A percentile compares a stretch with the other conserved stretches of the same genome.
Conservation (phyloP, 2,113 vertebrate species). For the Elachura formosa region DNA sequence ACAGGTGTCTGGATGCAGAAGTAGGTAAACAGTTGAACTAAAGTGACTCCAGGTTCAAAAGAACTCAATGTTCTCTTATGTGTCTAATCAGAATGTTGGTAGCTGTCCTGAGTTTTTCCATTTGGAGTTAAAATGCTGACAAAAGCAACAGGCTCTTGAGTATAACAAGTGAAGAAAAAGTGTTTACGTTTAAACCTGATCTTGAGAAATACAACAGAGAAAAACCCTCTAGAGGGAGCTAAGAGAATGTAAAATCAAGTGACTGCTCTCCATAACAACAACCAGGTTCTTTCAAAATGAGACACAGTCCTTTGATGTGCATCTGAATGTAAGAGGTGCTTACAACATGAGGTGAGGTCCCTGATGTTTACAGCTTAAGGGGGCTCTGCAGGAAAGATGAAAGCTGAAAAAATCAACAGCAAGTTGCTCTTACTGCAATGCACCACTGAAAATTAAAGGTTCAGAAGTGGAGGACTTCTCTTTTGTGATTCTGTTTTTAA, state of each 20-base stretch:
- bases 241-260: background rate
- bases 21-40: background rate
- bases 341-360: background rate
- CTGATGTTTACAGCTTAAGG: background rate
- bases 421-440: background rate
- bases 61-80: background rate
- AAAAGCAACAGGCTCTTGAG: background rate
- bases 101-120: background rate
- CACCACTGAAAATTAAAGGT: background rate
- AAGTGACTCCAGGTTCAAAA: background rate
- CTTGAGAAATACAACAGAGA: background rate
- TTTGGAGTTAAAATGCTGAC: background rate
- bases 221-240: slow-evolving; percentile 67
- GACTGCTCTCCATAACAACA: background rate
- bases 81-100: background rate
- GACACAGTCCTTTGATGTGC: background rate
- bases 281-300: background rate
- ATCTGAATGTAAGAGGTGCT: background rate
- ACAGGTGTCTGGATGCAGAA: background rate
- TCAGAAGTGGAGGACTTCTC: background rate
- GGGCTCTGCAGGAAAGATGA: background rate
- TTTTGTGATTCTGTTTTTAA: background rate
- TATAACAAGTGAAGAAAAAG: background rate
- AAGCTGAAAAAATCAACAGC: background rate
- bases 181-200: background rate